Evolutionary conservation across 1,140 invertebrate species (phyloP).

Genomic region (Trypoxylus dichotomus): DNA sequence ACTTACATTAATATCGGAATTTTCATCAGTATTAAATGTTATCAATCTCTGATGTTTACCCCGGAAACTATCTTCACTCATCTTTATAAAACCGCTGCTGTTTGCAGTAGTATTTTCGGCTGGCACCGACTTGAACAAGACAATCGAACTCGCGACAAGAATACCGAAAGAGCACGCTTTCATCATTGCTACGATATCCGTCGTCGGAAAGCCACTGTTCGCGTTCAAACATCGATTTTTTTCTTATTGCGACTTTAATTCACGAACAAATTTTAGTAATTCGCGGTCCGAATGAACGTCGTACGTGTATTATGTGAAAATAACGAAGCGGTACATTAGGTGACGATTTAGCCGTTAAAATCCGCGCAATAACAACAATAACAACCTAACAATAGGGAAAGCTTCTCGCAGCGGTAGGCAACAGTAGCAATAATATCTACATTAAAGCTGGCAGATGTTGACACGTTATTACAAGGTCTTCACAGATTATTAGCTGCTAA

Average conservation of each 20-base stretch:
- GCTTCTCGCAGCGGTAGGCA: not conserved
- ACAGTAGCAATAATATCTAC: not conserved
- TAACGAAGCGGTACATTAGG: conserved; percentile 12
- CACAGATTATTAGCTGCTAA: not conserved
- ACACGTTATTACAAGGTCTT: not conserved
- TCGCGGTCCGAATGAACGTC: not conserved
- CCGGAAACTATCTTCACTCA: conserved; percentile 30
- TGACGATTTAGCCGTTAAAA: conserved; percentile 3
- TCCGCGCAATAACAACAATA: not conserved
- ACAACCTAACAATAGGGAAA: conserved; percentile 18
- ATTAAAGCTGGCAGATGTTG: not conserved
- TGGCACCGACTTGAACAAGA: not conserved
- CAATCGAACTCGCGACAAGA: conserved; percentile 8
- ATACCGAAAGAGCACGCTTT: conserved; percentile 15
- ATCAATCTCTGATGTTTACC: conserved; percentile 40
- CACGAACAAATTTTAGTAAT: not conserved
- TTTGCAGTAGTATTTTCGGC: conserved; percentile 32
- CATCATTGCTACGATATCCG: not conserved
- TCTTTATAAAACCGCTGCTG: conserved; percentile 30
- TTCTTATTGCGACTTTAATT: conserved; percentile 13
- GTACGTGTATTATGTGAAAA: not conserved
- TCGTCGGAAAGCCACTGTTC: not conserved
- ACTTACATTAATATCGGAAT: conserved; percentile 43
- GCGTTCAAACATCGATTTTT: not conserved
- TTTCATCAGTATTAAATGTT: conserved; percentile 43